phyloP scores from a whole-genome alignment of 2,797 vertebrate species.

The Paratrypauchen microcephalus region DNA sequence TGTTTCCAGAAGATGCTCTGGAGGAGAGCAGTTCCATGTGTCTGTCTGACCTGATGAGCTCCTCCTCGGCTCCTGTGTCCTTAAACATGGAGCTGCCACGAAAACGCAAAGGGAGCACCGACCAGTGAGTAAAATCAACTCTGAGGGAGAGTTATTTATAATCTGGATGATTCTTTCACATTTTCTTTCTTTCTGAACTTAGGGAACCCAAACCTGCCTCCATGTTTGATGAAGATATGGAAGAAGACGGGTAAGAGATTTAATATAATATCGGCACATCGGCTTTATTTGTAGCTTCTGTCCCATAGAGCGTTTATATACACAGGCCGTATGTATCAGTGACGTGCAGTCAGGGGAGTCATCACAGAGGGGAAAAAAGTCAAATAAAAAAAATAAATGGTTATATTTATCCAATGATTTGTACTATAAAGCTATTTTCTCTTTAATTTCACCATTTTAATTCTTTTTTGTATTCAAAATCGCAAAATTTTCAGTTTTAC shows the following conservation, averaged over 20 bases:
- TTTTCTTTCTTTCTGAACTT: conserved; percentile 36
- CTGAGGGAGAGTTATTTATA: background rate
- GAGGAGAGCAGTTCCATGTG: conserved; percentile 68
- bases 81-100: conserved; percentile 81
- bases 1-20: conserved; percentile 70
- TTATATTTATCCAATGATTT: no score
- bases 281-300: no score
- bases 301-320: no score
- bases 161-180: conserved; percentile 3
- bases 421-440: no score
- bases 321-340: no score
- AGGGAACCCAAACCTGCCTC: conserved; percentile 75
- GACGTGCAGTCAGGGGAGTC: no score
- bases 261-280: no score
- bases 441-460: no score
- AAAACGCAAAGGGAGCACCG: conserved; percentile 88
- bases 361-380: no score
- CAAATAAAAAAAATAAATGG: no score
- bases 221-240: conserved; percentile 74
- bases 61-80: conserved; percentile 61
- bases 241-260: conserved; percentile 71
- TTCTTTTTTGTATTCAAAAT: no score
- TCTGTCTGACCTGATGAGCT: conserved; percentile 68
- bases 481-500: no score
- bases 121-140: conserved; percentile 76